Evolutionary conservation across 1,140 invertebrate species (phyloP), one percentile per base, ranked within the genome.

Genomic region (Belonocnema kinseyi): DNA sequence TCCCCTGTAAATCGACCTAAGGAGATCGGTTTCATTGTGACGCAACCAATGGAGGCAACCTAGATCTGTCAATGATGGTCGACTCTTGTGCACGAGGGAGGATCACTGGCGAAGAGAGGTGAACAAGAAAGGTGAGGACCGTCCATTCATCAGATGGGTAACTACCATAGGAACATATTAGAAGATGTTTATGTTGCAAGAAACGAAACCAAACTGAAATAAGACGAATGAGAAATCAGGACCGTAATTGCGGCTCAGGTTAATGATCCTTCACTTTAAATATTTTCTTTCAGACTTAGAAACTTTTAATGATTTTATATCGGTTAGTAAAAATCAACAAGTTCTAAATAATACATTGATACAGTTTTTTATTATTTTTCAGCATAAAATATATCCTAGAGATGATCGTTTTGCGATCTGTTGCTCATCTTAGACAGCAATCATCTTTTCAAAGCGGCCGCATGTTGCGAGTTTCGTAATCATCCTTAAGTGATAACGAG

Each of bases 41-140:
- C 58, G 72, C 76, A 51, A 74, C 54, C 72, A 53, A 13, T 72
- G 14, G 61, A 76, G 66, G 85, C 83, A 90, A 88, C 88, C 88
- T 80, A 90, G 88, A 89, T 89, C 87, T 86, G 88, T 88, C 88
- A 86, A 80, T 77, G 82, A 79, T 78, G 56, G 74, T 76, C 77
- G 79, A 76, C 77, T 81, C 76, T 77, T 72, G 74, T 72, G 74
- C 75, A 66, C 80, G 83, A 85, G 81, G 82, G 80, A 82, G 82
- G 78, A 85, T 84, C 83, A 83, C 79, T 72, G 40, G 70, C 66
- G 52, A 51, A 14, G 73, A 12, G 53, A 50, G 66, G 58, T 76
- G 56, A 14, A 46, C 5, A 14, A 46, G 50, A 52, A 21, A 74
- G 53, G 75, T 77, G 81, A 82, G 73, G 54, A 73, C 74, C 50